Percentiles rank a stretch among this genome's conserved stretches.
Conservation (phyloP, 2,888 invertebrate genomes). For the Lamproptera curius region DNA sequence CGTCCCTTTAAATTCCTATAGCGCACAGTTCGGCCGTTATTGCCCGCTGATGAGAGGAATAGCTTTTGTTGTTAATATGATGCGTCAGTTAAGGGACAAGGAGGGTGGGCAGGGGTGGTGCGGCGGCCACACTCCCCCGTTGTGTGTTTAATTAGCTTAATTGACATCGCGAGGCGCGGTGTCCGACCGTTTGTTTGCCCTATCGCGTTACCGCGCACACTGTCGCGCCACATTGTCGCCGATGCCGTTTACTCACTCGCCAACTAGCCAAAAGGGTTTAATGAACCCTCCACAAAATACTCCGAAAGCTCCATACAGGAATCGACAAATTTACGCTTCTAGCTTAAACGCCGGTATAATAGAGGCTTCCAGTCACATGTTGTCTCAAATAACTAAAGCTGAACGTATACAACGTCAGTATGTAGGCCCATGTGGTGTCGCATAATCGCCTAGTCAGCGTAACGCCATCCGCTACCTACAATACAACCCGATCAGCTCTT, state of each 20-base stretch:
- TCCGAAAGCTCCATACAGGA: no score
- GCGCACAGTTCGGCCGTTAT: conserved; percentile 43
- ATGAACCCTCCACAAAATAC: no score
- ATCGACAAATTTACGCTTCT: no score
- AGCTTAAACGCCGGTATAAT: no score
- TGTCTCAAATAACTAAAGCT: conserved; percentile 31
- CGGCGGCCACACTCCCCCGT: conserved; percentile 54
- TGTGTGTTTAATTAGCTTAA: conserved; percentile 77
- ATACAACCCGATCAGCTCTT: conserved; percentile 52
- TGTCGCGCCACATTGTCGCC: conserved; percentile 37
- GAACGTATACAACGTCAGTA: conserved; percentile 36
- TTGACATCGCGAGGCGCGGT: conserved; percentile 75
- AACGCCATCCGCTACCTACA: conserved; percentile 50
- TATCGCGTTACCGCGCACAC: conserved; percentile 61
- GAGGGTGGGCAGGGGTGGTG: conserved; percentile 41
- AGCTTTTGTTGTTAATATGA: conserved; percentile 63
- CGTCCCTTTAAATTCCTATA: conserved; percentile 25
- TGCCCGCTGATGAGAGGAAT: conserved; percentile 50
- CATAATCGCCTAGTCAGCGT: conserved; percentile 50
- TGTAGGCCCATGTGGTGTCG: conserved; percentile 38
- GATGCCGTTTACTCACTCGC: conserved; percentile 22
- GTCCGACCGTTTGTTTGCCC: conserved; percentile 74
- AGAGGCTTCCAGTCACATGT: no score
- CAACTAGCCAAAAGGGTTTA: not conserved
- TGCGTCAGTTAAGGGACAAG: conserved; percentile 58